Conservation (phyloP, 1,140 invertebrate genomes). For the Ceratosolen solmsi region DNA sequence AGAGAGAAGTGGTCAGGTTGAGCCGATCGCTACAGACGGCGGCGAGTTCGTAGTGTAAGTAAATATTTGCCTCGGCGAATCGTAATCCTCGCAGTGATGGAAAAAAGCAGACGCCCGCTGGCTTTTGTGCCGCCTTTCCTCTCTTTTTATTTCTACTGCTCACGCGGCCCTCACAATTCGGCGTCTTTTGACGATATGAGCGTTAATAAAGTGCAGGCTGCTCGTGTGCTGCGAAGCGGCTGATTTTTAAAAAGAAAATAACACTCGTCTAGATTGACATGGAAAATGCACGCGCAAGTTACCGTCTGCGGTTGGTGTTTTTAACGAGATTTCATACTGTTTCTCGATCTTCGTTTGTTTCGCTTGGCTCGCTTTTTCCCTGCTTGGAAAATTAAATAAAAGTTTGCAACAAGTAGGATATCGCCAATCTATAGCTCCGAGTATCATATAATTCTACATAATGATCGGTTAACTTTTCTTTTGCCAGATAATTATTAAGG, state of each 20-base stretch:
- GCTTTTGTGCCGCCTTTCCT: background rate
- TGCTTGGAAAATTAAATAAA: no score
- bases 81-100: constrained; percentile 32
- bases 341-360: no score
- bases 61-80: constrained; percentile 46
- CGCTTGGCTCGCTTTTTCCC: no score
- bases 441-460: no score
- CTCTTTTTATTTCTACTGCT: background rate
- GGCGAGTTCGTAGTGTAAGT: background rate
- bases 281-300: no score
- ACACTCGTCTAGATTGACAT: no score
- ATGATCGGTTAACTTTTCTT: no score
- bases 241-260: constrained; percentile 1
- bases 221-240: background rate
- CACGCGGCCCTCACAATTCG: background rate
- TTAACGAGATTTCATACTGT: no score
- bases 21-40: background rate
- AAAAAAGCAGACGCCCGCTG: background rate
- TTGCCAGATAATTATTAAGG: no score
- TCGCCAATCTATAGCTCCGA: no score
- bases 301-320: no score
- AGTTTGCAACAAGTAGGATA: no score
- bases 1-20: background rate
- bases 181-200: constrained; percentile 8
- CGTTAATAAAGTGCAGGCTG: constrained; percentile 2